Base-by-base conservation (phyloP, 2,797 vertebrate species). In the Typhlichthys eigenmanni region DNA sequence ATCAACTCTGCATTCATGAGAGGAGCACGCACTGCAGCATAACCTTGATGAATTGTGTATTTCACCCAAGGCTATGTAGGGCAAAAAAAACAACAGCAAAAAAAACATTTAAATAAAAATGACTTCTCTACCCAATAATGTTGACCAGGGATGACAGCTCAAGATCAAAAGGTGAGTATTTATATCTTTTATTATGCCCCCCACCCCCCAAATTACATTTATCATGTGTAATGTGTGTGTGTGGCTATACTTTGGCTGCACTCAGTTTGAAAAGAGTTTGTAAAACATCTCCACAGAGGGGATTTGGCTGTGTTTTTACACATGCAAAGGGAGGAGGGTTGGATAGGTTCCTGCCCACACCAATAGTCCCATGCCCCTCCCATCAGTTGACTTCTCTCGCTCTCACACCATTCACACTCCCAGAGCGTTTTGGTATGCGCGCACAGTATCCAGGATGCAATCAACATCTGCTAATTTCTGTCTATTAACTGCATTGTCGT, bases 401-500 rank as follows among this genome's bases (percentile, higher is more conserved):
- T 66, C 47, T 32, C 65, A 62, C 59, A 60, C 59, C 34, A 1
- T 2, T 67, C 61, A 58, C 68, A 78, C 62, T 79, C 65, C 19
- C 48, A 59, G 66, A 79, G 71, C 74, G 60, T 86, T 91, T 88
- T 88, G 90, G 87, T 89, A 87, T 88, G 90, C 83, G 90, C 83
- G 49, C 76, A 64, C 75, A 50, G 83, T 32, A 78, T 73, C 78
- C 81, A 80, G 81, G 90, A 89, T 74, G 90, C 86, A 92, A 93
- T 93, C 90, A 93, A 91, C 91, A 92, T 94, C 93, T 93, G 93
- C 87, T 93, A 91, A 92, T 93, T 93, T 93, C 88, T 89, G 74
- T 84, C 91, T 84, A 90, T 92, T 89, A 91, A 84, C 86, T 79
- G 76, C 84, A 91, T 92, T 91, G 89, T 92, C 88, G 84, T 92